Evolutionary conservation across 2,888 invertebrate species (phyloP), one percentile per base, ranked within the genome.

Genomic region (Chloromyia formosa): DNA sequence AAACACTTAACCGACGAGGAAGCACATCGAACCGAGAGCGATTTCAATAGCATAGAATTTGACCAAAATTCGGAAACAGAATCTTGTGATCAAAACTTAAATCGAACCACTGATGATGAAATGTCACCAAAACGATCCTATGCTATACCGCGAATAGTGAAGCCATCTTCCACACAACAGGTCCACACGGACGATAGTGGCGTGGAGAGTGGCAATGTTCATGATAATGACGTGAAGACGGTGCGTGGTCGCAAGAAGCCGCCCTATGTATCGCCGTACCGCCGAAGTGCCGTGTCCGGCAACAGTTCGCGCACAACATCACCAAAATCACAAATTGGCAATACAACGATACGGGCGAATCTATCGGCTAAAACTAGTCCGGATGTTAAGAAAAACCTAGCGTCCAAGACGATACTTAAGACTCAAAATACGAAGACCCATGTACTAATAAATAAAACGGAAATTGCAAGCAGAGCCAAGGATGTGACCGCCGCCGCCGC

Each of bases 261-360:
- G 0, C 85, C 91, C 54, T 94, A 93, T 82, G 86, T 90, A 16
- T 89, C 90, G 12, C 88, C 89, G 10, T 89, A 89, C 80, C 83
- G 87, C 79, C 82, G 87, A 71, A 86, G 81, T 75, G 81, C 83
- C 0, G 81, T 86, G 0, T 80, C 82, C 10, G 74, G 76, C 35
- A 78, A 82, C 7, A 86, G 85, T 74, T 86, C 75, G 73, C 88
- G 87, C 78, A 83, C 83, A 78, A 80, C 81, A 80, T 16, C 81
- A 74, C 56, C 78, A 72, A 79, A 76, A 64, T 54, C 72, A 1
- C 78, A 76, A 74, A 64, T 68, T 18, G 60, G 62, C 4, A 74
- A 23, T 18, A 73, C 60, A n/a, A 56, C 82, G 76, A 22, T 81
- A 82, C 76, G 82, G 81, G 83, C 83, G 0, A 85, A 83, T 79